A percentile compares a stretch with the other conserved stretches of the same genome.
Conservation (phyloP, 2,888 invertebrate genomes). For the Xestia ashworthii region DNA sequence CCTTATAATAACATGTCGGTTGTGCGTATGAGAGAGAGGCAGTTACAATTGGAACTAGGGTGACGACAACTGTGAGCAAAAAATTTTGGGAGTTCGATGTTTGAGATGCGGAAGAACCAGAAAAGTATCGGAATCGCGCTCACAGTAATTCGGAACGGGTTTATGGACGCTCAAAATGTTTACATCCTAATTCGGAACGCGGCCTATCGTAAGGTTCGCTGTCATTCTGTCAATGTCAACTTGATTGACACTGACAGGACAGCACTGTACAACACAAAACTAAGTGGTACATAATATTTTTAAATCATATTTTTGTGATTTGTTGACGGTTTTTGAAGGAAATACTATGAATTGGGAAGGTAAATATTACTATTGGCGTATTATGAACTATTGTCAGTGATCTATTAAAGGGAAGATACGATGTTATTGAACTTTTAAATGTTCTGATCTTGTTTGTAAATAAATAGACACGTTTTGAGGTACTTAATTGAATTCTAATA, state of each 20-base stretch:
- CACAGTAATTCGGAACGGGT: too few relatives aligned
- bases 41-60: background rate
- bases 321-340: background rate
- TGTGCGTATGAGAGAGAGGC: background rate
- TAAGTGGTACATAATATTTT: background rate
- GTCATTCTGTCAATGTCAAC: too few relatives aligned
- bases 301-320: background rate
- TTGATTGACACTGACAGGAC: too few relatives aligned
- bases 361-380: background rate
- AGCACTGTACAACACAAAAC: too few relatives aligned
- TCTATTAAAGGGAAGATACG: background rate
- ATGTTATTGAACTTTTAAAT: background rate
- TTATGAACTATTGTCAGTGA: too few relatives aligned
- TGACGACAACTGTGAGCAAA: background rate
- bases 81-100: too few relatives aligned
- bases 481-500: background rate
- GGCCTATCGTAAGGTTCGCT: too few relatives aligned
- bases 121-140: too few relatives aligned
- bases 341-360: background rate
- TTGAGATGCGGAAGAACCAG: too few relatives aligned
- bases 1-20: background rate
- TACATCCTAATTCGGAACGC: too few relatives aligned
- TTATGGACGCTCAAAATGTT: too few relatives aligned
- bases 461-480: conserved; percentile 6
- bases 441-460: conserved; percentile 13